Base-by-base conservation (phyloP, 2,113 vertebrate species). In the Oreochromis tanganicae region DNA sequence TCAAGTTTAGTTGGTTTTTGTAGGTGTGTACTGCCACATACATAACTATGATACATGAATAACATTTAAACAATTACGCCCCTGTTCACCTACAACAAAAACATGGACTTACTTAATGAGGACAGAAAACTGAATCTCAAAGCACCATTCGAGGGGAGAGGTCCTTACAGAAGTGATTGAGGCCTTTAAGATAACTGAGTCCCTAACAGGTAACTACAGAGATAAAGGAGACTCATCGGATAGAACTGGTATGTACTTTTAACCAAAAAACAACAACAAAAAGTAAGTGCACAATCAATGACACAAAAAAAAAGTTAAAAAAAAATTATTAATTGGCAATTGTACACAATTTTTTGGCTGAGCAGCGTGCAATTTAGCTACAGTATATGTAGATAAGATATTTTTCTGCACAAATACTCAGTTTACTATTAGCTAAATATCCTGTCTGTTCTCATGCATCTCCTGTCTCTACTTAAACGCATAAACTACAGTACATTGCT, bases 111-210 rank as follows among this genome's bases (percentile, higher is more conserved):
- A 90, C 52, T 89, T 94, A 84, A 89, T 89, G n/a, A 41, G 73
- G 83, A 75, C 91, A 97, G 97, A 82, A 97, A 97, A 97, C 97
- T 97, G 97, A 98, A 96, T 97, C 96, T 97, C 97, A 97, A 98
- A 99, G 98, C 98, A 99, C 98, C 98, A 97, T 98, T 97, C 96
- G 95, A 96, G 95, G 97, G 96, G 75, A 94, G 92, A 89, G 94
- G 81, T 96, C 97, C 97, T 96, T 95, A 92, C 54, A 61, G 97
- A 97, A 97, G 97, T 97, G 97, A 96, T 94, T 96, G 97, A 97
- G 97, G 97, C 97, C 95, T 96, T 97, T 96, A 41, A 21, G 34
- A 96, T 96, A 97, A 96, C 96, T 92, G 96, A 97, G 97, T 97
- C 97, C 97, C 97, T 97, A 97, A 96, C 94, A 95, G 94, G 95